Conservation (phyloP, 2,113 vertebrate species). For the Equus quagga region DNA sequence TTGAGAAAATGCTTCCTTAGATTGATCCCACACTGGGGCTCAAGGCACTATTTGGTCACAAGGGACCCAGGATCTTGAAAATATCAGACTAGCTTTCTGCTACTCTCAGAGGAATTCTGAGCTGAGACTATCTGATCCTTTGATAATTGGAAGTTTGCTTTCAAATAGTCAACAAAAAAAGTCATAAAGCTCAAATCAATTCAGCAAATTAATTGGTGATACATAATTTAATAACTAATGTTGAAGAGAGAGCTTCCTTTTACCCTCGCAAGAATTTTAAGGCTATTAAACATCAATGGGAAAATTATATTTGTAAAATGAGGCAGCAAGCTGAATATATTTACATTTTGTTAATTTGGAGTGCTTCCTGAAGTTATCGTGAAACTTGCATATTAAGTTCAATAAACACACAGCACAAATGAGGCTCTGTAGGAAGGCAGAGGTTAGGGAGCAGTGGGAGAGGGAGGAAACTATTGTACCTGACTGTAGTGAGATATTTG, state of each 20-base stretch:
- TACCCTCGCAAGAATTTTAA: slow-evolving; percentile 85
- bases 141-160: slow-evolving; percentile 83
- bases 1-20: slow-evolving; percentile 21
- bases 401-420: slow-evolving; percentile 60
- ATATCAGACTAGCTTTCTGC: not conserved
- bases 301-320: slow-evolving; percentile 84
- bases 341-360: slow-evolving; percentile 83
- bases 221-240: slow-evolving; percentile 86
- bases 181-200: slow-evolving; percentile 81
- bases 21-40: not conserved
- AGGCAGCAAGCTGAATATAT: slow-evolving; percentile 82
- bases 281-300: slow-evolving; percentile 84
- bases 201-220: slow-evolving; percentile 84
- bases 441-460: not conserved
- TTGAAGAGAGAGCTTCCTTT: slow-evolving; percentile 82
- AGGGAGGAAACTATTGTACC: not conserved
- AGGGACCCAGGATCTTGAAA: slow-evolving; percentile 16
- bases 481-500: not conserved
- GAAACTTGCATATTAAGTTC: slow-evolving; percentile 70
- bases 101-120: slow-evolving; percentile 45
- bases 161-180: slow-evolving; percentile 84
- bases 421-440: not conserved
- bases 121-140: slow-evolving; percentile 46
- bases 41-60: not conserved
- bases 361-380: slow-evolving; percentile 78